Evolutionary conservation across 2,113 vertebrate genomes (phyloP).

Genomic region (Amazona vittata): DNA sequence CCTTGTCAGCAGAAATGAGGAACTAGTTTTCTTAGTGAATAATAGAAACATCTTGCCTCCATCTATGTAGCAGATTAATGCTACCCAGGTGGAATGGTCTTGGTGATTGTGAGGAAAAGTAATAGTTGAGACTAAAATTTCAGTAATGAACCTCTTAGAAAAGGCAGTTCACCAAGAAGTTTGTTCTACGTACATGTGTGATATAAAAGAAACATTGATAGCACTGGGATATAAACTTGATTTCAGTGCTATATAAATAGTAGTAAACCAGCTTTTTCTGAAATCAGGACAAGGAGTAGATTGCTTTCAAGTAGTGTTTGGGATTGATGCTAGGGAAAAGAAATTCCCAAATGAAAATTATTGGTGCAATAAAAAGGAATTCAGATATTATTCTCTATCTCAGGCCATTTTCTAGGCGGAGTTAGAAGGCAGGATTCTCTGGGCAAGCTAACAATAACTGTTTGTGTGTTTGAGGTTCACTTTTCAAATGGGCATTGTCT

Average conservation of each 20-base stretch:
- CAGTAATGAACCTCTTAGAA: constrained; percentile 39
- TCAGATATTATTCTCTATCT: neutral
- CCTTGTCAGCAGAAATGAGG: constrained; percentile 57
- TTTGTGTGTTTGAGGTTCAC: neutral
- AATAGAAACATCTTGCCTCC: constrained; percentile 54
- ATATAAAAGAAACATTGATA: constrained; percentile 55
- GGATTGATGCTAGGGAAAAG: neutral
- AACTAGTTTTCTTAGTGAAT: constrained; percentile 57
- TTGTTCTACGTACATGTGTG: neutral
- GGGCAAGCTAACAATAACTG: neutral
- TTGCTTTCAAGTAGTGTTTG: constrained; percentile 28
- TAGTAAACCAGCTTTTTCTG: constrained; percentile 38
- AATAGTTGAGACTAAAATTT: constrained; percentile 58
- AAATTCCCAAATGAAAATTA: constrained; percentile 42
- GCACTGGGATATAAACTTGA: neutral
- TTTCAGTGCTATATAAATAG: constrained; percentile 27
- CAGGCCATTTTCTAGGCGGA: neutral
- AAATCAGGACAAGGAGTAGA: constrained; percentile 8
- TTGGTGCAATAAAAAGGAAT: neutral
- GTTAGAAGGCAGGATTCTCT: neutral
- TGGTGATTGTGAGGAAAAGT: constrained; percentile 39
- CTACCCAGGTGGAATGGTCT: constrained; percentile 22
- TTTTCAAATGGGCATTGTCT: neutral
- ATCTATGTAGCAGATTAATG: constrained; percentile 50
- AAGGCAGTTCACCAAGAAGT: constrained; percentile 1